Percentiles rank a stretch among this genome's conserved stretches.
These are phyloP conservation scores for Dendrolimus kikuchii DNA, from an alignment of 1,140 invertebrate genomes.

Conservation along the genomic window DNA sequence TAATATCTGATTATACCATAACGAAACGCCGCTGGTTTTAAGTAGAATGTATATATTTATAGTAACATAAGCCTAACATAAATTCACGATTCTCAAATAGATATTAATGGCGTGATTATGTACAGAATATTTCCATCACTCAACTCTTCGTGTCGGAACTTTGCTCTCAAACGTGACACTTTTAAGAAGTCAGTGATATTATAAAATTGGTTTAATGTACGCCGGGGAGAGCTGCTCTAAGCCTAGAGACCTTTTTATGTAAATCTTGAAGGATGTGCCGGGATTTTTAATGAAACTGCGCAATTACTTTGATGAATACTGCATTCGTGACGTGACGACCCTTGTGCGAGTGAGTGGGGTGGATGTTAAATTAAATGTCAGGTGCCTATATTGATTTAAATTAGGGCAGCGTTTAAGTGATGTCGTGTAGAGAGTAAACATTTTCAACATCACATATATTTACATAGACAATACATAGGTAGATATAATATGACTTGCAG, in stretches of 20 bases:
- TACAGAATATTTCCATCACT: conserved; percentile 6
- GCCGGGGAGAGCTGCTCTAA: conserved; percentile 18
- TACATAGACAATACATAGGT: too few relatives aligned
- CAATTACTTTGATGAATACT: conserved; percentile 59
- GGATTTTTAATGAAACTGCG: conserved; percentile 55
- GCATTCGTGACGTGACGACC: conserved; percentile 39
- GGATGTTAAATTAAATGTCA: conserved; percentile 26
- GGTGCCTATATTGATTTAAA: conserved; percentile 35
- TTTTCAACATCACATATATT: background rate
- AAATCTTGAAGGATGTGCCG: conserved; percentile 57
- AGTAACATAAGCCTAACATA: too few relatives aligned
- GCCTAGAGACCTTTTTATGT: conserved; percentile 54
- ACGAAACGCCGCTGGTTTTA: too few relatives aligned
- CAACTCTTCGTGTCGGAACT: conserved; percentile 14
- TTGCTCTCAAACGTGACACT: conserved; percentile 26
- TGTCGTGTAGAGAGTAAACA: background rate
- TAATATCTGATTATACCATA: too few relatives aligned
- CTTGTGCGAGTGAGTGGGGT: conserved; percentile 12
- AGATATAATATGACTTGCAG: too few relatives aligned
- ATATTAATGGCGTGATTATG: background rate
- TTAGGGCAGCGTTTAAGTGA: conserved; percentile 10
- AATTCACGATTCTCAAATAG: too few relatives aligned
- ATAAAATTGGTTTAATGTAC: conserved; percentile 51
- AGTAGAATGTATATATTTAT: too few relatives aligned
- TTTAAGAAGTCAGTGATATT: conserved; percentile 31